Evolutionary conservation across 2,888 invertebrate species (phyloP).

Genomic region (Drosophila macrospina): DNA sequence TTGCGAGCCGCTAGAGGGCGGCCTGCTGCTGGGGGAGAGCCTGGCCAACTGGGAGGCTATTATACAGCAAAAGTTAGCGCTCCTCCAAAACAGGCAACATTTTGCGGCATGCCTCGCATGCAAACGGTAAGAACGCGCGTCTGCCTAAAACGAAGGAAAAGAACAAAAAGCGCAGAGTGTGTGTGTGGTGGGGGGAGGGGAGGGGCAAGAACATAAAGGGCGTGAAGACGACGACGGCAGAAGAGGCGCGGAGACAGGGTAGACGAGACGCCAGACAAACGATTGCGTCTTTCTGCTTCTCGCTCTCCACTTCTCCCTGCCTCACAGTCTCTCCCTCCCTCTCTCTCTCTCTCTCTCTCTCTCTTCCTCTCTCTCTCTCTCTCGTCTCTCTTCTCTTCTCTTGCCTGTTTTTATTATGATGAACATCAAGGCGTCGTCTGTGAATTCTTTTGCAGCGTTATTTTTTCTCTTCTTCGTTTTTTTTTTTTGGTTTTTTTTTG

Average conservation of each 20-base stretch:
- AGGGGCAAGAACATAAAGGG: conserved; percentile 12
- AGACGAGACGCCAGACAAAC: conserved; percentile 41
- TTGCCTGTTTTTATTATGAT: background rate
- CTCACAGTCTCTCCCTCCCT: too few species aligned
- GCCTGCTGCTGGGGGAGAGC: background rate
- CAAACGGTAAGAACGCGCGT: background rate
- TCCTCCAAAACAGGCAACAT: conserved; percentile 8
- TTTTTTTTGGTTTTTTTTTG: too few species aligned
- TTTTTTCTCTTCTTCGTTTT: too few species aligned
- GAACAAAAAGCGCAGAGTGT: too few species aligned
- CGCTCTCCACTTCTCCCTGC: background rate
- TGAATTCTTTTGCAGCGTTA: conserved; percentile 11
- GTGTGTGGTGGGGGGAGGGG: too few species aligned
- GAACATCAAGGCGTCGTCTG: conserved; percentile 19
- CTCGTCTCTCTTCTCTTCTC: background rate
- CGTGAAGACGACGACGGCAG: background rate
- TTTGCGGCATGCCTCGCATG: conserved; percentile 12
- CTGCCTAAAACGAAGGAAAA: background rate
- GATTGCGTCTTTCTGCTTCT: conserved; percentile 20
- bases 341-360: background rate
- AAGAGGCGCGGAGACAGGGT: conserved; percentile 6
- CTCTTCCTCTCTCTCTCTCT: background rate
- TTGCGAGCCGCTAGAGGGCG: conserved; percentile 34
- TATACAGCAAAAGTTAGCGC: background rate
- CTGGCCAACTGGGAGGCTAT: background rate